These are phyloP conservation scores for Lasioglossum oenotherae DNA, from an alignment of 2,888 invertebrate genomes.

Conservation along the genomic window DNA sequence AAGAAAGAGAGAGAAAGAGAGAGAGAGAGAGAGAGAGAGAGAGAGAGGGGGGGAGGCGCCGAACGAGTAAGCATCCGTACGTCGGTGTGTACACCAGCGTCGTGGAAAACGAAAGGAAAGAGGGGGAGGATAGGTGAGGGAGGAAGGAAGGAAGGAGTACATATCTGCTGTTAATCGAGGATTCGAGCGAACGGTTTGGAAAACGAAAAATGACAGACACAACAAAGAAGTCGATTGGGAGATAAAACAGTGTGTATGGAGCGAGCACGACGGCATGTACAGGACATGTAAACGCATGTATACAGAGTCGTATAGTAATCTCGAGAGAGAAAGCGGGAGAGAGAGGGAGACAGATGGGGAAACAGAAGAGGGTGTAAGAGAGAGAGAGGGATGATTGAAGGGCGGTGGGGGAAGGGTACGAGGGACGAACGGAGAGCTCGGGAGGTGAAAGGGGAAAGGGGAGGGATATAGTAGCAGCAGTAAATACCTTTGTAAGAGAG, in stretches of 20 bases:
- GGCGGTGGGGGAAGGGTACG: not conserved
- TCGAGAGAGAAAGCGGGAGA: not conserved
- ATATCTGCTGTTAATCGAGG: constrained; percentile 17
- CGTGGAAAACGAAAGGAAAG: not conserved
- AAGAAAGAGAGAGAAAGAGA: not conserved
- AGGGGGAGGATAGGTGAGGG: not conserved
- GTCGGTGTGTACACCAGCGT: not conserved
- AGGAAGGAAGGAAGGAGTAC: not conserved
- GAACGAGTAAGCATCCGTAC: constrained; percentile 36
- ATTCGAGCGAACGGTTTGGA: constrained; percentile 14
- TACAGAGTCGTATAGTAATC: not conserved
- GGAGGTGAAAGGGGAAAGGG: not conserved
- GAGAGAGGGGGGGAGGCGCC: not conserved
- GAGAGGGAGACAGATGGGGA: not conserved
- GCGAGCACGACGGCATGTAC: constrained; percentile 33
- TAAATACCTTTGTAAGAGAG: constrained; percentile 89
- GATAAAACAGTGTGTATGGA: constrained; percentile 38
- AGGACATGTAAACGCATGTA: not conserved
- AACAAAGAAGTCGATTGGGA: constrained; percentile 59
- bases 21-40: not conserved
- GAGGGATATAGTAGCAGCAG: constrained; percentile 7
- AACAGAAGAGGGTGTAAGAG: not conserved
- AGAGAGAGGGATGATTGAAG: too few species aligned
- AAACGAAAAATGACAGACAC: constrained; percentile 57
- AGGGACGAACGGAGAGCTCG: not conserved